Percentiles rank a stretch among this genome's conserved stretches.
These are phyloP conservation scores for Poecilia wingei DNA, from an alignment of 2,797 vertebrate species.

Conservation along the genomic window DNA sequence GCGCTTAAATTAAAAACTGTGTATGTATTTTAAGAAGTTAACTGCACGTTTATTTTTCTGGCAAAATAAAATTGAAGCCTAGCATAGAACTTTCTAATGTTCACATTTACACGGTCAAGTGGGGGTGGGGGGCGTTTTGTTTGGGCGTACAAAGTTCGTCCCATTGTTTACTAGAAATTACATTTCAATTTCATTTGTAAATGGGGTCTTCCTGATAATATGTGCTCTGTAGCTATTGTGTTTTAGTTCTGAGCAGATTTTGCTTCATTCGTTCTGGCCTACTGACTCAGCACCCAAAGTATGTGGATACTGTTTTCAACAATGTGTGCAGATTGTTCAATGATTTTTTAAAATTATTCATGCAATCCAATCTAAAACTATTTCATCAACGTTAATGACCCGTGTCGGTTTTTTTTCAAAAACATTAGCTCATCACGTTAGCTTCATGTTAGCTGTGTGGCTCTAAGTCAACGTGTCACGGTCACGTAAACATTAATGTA, in stretches of 20 bases:
- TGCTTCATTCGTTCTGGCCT: slow-evolving; percentile 25
- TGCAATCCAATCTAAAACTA: not conserved
- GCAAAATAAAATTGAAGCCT: not conserved
- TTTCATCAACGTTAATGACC: not conserved
- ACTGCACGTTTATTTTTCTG: not conserved
- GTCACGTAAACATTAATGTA: slow-evolving; percentile 63
- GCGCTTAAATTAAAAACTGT: not conserved
- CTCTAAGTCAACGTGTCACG: slow-evolving; percentile 39
- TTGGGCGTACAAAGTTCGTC: slow-evolving; percentile 14
- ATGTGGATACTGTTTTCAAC: not conserved
- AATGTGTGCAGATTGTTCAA: not conserved
- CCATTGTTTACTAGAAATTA: not conserved
- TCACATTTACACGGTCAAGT: not conserved
- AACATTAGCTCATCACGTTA: not conserved
- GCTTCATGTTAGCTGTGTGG: not conserved
- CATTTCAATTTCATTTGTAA: not conserved
- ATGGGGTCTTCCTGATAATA: not conserved
- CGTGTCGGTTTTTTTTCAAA: not conserved
- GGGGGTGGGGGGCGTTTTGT: not conserved
- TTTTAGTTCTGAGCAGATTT: slow-evolving; percentile 34
- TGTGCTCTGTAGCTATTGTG: not conserved
- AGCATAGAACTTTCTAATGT: not conserved
- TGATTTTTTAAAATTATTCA: too few species aligned
- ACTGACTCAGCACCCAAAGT: not conserved
- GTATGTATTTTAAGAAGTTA: not conserved